Evolutionary conservation across 2,113 vertebrate species (phyloP).

Genomic region (Calyptomena viridis): DNA sequence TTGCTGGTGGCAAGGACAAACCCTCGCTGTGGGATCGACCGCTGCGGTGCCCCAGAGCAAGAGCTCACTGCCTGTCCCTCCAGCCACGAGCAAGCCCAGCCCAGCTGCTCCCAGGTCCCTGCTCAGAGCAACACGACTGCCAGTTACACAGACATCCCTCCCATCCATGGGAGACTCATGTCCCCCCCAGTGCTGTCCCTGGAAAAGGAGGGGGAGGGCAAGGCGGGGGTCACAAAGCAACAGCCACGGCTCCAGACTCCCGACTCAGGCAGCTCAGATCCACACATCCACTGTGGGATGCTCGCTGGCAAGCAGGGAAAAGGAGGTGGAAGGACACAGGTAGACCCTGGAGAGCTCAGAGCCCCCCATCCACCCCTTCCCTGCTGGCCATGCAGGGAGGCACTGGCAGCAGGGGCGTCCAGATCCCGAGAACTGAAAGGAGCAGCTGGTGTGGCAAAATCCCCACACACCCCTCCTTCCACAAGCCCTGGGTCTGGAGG

Average conservation of each 20-base stretch:
- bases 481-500: neutral
- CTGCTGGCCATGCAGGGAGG: neutral
- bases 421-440: neutral
- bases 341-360: neutral
- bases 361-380: neutral
- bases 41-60: neutral
- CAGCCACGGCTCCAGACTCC: neutral
- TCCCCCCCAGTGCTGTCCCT: neutral
- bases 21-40: neutral
- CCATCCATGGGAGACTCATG: rapidly evolving
- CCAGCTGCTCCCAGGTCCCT: neutral
- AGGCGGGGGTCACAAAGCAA: neutral
- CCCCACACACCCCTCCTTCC: neutral
- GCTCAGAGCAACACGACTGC: neutral
- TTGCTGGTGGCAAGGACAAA: conserved; percentile 29
- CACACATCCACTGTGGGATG: rapidly evolving
- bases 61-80: neutral
- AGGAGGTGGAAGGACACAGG: neutral
- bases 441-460: neutral
- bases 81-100: neutral
- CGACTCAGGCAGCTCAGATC: neutral
- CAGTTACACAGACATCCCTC: neutral
- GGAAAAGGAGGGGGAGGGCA: neutral
- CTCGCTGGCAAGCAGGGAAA: neutral
- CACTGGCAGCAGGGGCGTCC: neutral